Base-by-base conservation (phyloP, 2,797 vertebrate species). In the Lutra lutra region DNA sequence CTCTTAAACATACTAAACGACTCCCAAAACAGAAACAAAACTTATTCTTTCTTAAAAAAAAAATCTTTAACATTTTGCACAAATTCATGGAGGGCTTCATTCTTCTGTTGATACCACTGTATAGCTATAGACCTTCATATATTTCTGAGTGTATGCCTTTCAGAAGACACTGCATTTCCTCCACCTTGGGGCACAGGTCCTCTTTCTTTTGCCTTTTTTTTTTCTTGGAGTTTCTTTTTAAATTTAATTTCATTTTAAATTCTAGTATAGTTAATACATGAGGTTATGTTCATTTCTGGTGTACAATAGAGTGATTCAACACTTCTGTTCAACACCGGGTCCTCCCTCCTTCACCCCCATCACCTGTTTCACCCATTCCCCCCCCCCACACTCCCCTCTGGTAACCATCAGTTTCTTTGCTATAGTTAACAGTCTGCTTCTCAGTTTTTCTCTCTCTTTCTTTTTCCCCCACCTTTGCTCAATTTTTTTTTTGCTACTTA, bases 131-230 rank as follows among this genome's bases (percentile, higher is more conserved):
- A 46, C 43, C 9, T 46, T 46, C 43, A 46, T 10, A 46, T 46
- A 46, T 10, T 46, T 46, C 43, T 46, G 43, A 46, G 43, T 10
- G 43, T 46, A 17, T 21, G 48, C 32, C 8, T 18, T 0, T 7
- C 68, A 5, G 20, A 27, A 29, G 43, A 15, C 0, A 1, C 23
- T 51, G 11, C 0, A 1, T 27, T 6, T 23, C 18, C 70, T 56
- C 40, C 54, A 60, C 58, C 82, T 23, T 18, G 64, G 40, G 43
- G 23, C 56, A 20, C 3, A 0, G 0, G 5, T 18, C 40, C 56
- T 40, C 38, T 66, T 46, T 77, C 90, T 75, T 75, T 46, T 17
- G 29, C 27, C 38, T 7, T 46, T 46, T 29, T 29, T 17, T 29
- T 10, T 18, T 4, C 73, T 48, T 46, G 14, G 27, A 29, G 27